phyloP scores from a whole-genome alignment of 1,140 invertebrate species.

The Gyrodactylus bullatarudis region DNA sequence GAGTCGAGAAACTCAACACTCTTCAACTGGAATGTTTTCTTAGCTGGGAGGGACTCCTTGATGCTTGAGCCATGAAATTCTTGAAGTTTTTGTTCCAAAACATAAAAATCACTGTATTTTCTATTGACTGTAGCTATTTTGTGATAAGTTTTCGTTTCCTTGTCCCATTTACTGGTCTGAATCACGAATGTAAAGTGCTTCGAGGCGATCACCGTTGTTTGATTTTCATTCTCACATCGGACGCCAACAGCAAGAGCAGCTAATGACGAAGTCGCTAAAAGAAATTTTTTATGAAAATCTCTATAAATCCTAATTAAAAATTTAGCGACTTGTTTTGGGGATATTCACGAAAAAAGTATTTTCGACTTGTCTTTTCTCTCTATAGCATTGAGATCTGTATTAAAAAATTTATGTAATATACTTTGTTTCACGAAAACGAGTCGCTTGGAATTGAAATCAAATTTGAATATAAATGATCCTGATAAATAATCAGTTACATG shows the following conservation, averaged over 20 bases:
- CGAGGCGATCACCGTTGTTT: background rate
- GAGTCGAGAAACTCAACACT: background rate
- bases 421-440: too few species aligned
- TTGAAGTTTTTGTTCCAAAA: constrained; percentile 1
- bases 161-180: background rate
- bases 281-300: background rate
- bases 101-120: constrained; percentile 3
- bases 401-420: too few species aligned
- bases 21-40: background rate
- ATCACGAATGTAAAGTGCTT: background rate
- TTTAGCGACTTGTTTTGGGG: too few species aligned
- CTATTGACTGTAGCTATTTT: background rate
- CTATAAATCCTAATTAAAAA: too few species aligned
- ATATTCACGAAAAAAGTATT: too few species aligned
- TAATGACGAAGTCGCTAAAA: background rate
- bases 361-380: too few species aligned
- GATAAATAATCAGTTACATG: too few species aligned
- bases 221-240: too few species aligned
- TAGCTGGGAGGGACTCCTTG: background rate
- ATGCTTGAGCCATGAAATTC: constrained; percentile 1
- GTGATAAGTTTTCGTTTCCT: background rate
- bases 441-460: too few species aligned
- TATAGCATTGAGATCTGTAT: too few species aligned
- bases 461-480: too few species aligned
- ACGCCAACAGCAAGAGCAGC: background rate